These are phyloP conservation scores for Toxotes chatareus DNA, from an alignment of 2,113 vertebrate species.

Conservation along the genomic window DNA sequence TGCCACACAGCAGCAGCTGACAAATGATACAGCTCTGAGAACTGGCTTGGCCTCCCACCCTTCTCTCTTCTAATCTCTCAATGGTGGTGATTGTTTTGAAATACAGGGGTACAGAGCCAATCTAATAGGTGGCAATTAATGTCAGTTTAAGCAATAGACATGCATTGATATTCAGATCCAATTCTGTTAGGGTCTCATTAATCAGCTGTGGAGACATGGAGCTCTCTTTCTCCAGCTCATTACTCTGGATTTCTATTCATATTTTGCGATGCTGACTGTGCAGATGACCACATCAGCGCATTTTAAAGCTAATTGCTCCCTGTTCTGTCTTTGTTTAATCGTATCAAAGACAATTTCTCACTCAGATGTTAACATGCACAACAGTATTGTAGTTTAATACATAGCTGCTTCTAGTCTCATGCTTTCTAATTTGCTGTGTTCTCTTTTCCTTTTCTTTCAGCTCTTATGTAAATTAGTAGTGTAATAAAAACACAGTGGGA, in stretches of 20 bases:
- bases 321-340: conserved; percentile 6
- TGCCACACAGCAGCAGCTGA: conserved; percentile 51
- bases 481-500: no score
- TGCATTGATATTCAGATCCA: conserved; percentile 77
- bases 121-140: conserved; percentile 79
- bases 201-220: conserved; percentile 57
- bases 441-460: no score
- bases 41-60: conserved; percentile 49
- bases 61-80: conserved; percentile 58
- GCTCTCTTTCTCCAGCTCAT: conserved; percentile 54
- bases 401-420: background rate
- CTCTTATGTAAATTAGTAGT: no score
- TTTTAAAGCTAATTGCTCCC: conserved; percentile 13
- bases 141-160: conserved; percentile 68
- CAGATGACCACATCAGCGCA: conserved; percentile 12
- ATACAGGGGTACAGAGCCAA: conserved; percentile 58
- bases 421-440: no score
- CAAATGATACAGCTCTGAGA: conserved; percentile 55
- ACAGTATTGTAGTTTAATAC: background rate
- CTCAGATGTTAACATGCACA: background rate
- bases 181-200: conserved; percentile 70
- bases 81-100: conserved; percentile 69
- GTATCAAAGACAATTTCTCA: background rate
- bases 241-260: conserved; percentile 48
- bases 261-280: conserved; percentile 16